Percentiles rank a stretch among this genome's conserved stretches.
Conservation (phyloP, 2,113 vertebrate genomes). For the Aegotheles bennettii region DNA sequence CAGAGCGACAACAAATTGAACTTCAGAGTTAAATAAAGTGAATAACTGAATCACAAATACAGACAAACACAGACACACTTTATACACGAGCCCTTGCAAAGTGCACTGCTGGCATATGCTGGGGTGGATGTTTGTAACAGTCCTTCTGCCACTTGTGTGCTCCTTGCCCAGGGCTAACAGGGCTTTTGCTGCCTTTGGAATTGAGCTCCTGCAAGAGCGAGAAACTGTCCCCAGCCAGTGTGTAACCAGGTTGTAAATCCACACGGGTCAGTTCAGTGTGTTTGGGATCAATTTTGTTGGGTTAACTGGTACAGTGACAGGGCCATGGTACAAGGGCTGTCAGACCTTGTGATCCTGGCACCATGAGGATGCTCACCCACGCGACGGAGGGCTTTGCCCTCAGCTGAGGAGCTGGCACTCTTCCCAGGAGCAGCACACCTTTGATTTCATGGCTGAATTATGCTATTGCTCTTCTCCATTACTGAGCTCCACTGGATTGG, state of each 20-base stretch:
- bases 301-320: neutral
- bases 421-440: neutral
- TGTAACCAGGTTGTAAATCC: neutral
- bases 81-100: neutral
- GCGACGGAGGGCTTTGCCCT: neutral
- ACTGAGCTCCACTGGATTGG: neutral
- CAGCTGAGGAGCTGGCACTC: neutral
- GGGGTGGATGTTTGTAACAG: neutral
- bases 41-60: neutral
- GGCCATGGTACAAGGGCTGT: neutral
- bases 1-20: neutral
- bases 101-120: neutral
- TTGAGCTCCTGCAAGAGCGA: neutral
- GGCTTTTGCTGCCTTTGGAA: neutral
- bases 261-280: neutral
- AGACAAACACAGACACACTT: neutral
- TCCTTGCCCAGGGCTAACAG: neutral
- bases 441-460: neutral
- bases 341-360: neutral
- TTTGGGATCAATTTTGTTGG: neutral
- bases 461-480: neutral
- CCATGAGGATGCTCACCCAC: neutral
- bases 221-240: neutral
- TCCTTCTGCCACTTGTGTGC: neutral
- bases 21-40: neutral